Percentiles rank a stretch among this genome's conserved stretches.
Conservation (phyloP, 2,113 vertebrate genomes). For the Chaetodon auriga region DNA sequence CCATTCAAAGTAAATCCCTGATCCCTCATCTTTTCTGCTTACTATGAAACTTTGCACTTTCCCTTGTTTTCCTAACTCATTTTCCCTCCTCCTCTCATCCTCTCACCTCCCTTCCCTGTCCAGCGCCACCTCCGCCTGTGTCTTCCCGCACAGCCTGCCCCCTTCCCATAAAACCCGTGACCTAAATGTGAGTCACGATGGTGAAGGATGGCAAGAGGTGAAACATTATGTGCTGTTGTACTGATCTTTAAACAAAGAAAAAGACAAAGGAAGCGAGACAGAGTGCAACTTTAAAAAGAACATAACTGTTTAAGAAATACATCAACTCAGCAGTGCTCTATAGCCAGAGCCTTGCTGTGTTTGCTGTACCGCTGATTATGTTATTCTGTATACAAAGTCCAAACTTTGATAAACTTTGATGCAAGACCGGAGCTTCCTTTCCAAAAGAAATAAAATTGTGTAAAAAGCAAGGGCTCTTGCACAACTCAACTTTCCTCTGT, state of each 20-base stretch:
- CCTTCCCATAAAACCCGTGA: conserved; percentile 53
- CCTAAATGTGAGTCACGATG: conserved; percentile 46
- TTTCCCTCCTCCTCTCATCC: background rate
- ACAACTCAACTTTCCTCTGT: background rate
- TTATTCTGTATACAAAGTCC: background rate
- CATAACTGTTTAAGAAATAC: background rate
- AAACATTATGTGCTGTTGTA: conserved; percentile 4
- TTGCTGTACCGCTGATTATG: background rate
- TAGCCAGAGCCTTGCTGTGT: too few species aligned
- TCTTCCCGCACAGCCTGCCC: conserved; percentile 22
- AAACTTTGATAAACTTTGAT: background rate
- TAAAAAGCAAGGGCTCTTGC: conserved; percentile 13
- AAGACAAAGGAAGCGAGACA: background rate
- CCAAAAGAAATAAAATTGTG: background rate
- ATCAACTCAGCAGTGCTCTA: background rate
- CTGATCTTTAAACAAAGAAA: conserved; percentile 3
- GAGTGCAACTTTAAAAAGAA: background rate
- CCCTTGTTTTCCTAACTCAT: background rate
- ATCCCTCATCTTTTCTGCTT: conserved; percentile 1
- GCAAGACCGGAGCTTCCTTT: conserved; percentile 24
- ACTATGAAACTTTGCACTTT: conserved; percentile 1
- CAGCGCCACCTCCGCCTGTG: background rate
- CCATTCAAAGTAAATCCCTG: background rate
- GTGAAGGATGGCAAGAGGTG: conserved; percentile 13
- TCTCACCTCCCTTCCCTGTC: background rate